Conservation (phyloP, 2,113 vertebrate species). For the Halcyon malimbica region DNA sequence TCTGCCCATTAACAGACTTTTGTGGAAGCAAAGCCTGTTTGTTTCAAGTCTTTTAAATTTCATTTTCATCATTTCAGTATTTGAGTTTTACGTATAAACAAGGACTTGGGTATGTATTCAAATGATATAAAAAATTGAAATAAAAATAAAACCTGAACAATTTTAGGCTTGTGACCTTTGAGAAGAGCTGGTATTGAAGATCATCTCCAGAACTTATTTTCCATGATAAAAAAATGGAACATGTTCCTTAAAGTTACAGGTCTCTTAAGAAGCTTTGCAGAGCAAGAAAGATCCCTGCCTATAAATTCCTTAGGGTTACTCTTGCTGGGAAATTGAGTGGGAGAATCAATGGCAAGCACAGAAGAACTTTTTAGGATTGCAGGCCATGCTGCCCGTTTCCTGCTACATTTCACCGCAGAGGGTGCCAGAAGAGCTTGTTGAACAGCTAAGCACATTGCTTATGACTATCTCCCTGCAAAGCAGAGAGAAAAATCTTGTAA, state of each 20-base stretch:
- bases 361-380: not conserved
- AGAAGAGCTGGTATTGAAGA: not conserved
- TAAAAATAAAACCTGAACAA: not conserved
- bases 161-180: not conserved
- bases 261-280: not conserved
- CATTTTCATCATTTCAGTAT: not conserved
- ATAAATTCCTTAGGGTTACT: not conserved
- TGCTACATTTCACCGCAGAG: not conserved
- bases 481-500: conserved; percentile 3
- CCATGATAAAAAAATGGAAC: not conserved
- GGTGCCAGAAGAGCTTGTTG: not conserved
- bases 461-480: not conserved
- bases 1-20: not conserved
- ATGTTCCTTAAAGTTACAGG: not conserved
- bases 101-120: not conserved
- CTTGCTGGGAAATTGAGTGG: not conserved
- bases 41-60: not conserved
- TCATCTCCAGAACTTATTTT: not conserved
- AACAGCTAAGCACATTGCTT: not conserved
- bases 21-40: not conserved
- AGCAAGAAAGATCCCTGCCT: not conserved
- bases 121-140: not conserved
- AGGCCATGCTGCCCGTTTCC: not conserved
- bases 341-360: not conserved
- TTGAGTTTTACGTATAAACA: not conserved